Conservation (phyloP, 2,113 vertebrate genomes). For the Lasiurus cinereus region DNA sequence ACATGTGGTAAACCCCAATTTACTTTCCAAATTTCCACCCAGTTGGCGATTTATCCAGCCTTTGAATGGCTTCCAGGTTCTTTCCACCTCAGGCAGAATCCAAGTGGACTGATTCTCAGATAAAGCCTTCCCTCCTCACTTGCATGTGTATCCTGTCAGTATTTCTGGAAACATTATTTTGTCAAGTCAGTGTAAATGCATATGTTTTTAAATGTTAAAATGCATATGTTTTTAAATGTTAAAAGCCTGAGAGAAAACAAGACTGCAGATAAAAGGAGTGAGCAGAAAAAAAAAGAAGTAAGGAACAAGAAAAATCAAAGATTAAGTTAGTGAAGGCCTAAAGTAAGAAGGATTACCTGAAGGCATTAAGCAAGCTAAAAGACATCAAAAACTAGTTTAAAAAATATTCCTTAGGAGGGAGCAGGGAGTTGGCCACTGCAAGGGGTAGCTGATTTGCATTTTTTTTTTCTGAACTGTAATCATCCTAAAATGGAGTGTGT, state of each 20-base stretch:
- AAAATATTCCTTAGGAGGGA: neutral
- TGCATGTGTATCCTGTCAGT: neutral
- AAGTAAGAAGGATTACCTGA: neutral
- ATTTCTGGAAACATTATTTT: neutral
- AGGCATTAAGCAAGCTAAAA: neutral
- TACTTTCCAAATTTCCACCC: slow-evolving; percentile 23
- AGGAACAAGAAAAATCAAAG: neutral
- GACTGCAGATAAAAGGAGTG: neutral
- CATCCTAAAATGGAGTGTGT: neutral
- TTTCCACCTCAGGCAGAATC: slow-evolving; percentile 55
- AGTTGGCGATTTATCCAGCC: neutral
- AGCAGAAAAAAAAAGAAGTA: neutral
- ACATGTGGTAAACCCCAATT: slow-evolving; percentile 25
- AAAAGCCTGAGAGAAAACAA: slow-evolving; percentile 38
- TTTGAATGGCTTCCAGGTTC: slow-evolving; percentile 59
- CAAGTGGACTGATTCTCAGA: neutral
- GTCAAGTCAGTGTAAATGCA: neutral
- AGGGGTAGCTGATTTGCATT: neutral
- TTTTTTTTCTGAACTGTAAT: neutral
- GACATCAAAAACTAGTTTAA: slow-evolving; percentile 17
- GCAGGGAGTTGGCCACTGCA: neutral
- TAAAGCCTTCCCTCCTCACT: neutral
- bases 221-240: slow-evolving; percentile 3
- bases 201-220: slow-evolving; percentile 32
- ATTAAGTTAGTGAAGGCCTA: neutral